phyloP scores from a whole-genome alignment of 2,797 vertebrate genomes.

The Hipposideros larvatus region DNA sequence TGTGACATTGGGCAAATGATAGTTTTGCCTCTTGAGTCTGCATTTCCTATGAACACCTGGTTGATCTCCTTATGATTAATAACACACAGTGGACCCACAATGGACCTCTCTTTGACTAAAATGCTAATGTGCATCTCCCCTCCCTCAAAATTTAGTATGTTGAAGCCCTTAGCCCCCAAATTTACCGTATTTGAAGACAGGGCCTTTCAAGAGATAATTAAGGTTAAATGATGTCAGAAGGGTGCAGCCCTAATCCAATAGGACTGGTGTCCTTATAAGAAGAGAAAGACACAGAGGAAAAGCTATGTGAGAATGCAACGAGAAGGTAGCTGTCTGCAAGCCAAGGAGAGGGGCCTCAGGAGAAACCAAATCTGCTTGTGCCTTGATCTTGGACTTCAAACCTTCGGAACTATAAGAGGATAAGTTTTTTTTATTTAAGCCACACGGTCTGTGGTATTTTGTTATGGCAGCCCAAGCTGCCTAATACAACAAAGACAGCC shows the following conservation, averaged over 20 bases:
- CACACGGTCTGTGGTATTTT: background rate
- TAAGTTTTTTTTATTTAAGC: background rate
- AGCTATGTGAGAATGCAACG: background rate
- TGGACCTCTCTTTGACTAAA: background rate
- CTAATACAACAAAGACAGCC: background rate
- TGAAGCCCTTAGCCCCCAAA: no score
- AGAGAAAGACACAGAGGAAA: background rate
- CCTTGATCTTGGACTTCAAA: background rate
- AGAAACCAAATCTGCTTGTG: background rate
- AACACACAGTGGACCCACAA: background rate
- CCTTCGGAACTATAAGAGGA: background rate
- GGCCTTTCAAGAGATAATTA: no score
- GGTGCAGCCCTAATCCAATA: background rate
- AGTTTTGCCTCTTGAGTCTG: background rate
- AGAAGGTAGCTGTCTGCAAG: background rate
- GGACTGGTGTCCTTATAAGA: background rate
- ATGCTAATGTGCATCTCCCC: background rate
- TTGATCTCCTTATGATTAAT: background rate
- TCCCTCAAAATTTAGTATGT: background rate
- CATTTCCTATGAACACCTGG: background rate
- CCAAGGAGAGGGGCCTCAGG: background rate
- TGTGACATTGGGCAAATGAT: background rate
- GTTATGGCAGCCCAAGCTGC: background rate
- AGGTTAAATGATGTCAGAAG: no score
- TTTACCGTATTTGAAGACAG: no score